Evolutionary conservation across 2,797 vertebrate genomes (phyloP), one percentile per base, ranked within the genome.

Genomic region (Alauda arvensis): DNA sequence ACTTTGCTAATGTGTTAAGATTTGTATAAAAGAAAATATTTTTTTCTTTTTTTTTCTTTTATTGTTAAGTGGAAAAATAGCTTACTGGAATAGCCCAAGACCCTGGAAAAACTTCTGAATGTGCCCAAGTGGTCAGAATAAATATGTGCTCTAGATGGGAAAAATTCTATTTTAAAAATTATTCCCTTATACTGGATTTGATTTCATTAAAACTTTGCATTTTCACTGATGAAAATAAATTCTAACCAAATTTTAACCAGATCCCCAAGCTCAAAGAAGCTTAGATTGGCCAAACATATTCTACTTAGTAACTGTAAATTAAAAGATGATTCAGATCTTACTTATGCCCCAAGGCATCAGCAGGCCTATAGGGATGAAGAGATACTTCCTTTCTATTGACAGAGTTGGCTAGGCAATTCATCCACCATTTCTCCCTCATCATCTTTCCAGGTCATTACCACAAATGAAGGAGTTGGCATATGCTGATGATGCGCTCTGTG

Each of bases 21-120:
- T 24, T 18, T 77, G 9, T 40, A 57, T 46, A 49, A 60, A 87
- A 81, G 10, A 72, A 67, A 67, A 69, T 57, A 3, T 12, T 87
- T 3, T 68, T 31, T 37, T 37, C n/a, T 37, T 11, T 37, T 11
- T 37, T 37, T 37, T 42, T 31, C 18, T 59, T 51, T 59, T 52
- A 69, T 43, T 76, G 16, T 77, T 49, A 59, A 84, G 51, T 80
- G 77, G 21, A 79, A 62, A 88, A 67, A 91, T 33, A 85, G 8
- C 53, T 72, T 88, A 53, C 33, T 85, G 84, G 70, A 69, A 91
- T 63, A 88, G 51, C 31, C 62, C 37, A 78, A 53, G 68, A 90
- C 51, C 33, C 34, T 89, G 80, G 84, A 79, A 93, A 92, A 94
- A 68, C 6, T 57, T 83, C 45, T 85, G 76, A 60, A 82, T 85